Evolutionary conservation across 2,888 invertebrate genomes (phyloP), one percentile per base, ranked within the genome.

Genomic region (Mimachlamys varia): DNA sequence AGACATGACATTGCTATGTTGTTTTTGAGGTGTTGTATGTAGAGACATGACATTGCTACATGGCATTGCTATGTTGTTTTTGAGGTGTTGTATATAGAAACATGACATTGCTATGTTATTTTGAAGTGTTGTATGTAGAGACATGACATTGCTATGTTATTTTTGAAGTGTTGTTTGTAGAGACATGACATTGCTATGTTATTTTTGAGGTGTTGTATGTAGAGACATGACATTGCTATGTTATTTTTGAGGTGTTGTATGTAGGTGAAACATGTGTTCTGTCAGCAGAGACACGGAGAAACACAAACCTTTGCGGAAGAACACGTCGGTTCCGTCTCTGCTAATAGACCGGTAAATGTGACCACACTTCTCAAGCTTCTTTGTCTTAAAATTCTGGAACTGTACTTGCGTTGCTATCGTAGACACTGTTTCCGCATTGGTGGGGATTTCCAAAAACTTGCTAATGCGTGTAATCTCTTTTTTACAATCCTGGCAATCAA

Each of bases 261-360:
- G 17, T 76, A 33, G 33, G 33, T n/a, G n/a, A n/a, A 2, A 27
- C 33, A 76, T 76, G 76, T 33, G 76, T 76, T 12, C 33, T 22
- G 22, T 55, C 17, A 58, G 22, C 5, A 10, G 1, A 19, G 53
- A 0, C 58, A 58, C n/a, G 0, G 58, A 53, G 53, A 17, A 5
- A 53, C 4, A 19, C 13, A 50, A 37, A 90, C 90, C 90, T 90
- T 90, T 90, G 87, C 90, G 88, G 33, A 90, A 90, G 53, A 88
- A 90, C 17, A 89, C 88, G 58, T 90, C 90, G 37, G 89, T 53
- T 10, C 90, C 90, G 15, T 90, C 90, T n/a, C 87, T 90, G 53
- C 90, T 90, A 17, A 90, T 76, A 19, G 90, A 58, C 37, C 27
- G 50, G 17, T 88, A 89, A 22, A 88, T 90, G 17, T 88, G 50